Percentiles rank a stretch among this genome's conserved stretches.
phyloP scores from a whole-genome alignment of 2,888 invertebrate species.

The Sarcophaga caerulescens region DNA sequence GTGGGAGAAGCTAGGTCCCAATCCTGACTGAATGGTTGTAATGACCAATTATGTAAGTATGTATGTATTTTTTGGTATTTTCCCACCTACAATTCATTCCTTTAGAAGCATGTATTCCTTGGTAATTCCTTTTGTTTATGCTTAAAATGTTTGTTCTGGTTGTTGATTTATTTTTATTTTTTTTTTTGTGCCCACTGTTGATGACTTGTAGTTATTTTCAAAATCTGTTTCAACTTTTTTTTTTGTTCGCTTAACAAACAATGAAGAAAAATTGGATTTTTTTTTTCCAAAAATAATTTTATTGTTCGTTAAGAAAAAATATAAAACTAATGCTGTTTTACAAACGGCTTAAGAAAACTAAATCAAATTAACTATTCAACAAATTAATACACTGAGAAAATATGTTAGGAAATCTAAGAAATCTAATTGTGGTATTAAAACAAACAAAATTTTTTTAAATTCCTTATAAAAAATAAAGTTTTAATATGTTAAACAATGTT shows the following conservation, averaged over 20 bases:
- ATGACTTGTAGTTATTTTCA: constrained; percentile 68
- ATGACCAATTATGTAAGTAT: too few species aligned
- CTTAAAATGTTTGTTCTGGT: constrained; percentile 55
- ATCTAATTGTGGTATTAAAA: too few species aligned
- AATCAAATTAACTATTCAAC: constrained; percentile 53
- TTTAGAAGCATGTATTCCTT: not conserved
- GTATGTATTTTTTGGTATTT: too few species aligned
- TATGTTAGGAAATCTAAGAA: not conserved
- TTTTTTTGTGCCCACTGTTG: constrained; percentile 48
- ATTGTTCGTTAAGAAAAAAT: not conserved
- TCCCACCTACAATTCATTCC: not conserved
- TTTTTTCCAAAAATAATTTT: constrained; percentile 23
- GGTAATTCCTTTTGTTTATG: constrained; percentile 32
- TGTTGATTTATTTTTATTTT: constrained; percentile 1
- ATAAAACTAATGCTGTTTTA: constrained; percentile 12
- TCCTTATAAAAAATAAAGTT: too few species aligned
- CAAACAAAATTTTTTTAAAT: too few species aligned
- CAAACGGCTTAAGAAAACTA: constrained; percentile 35
- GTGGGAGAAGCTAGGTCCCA: too few species aligned
- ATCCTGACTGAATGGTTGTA: too few species aligned
- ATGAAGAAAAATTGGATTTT: constrained; percentile 3
- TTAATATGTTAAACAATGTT: not conserved
- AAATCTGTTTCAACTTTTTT: constrained; percentile 64
- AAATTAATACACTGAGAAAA: constrained; percentile 37
- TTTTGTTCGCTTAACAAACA: not conserved